Conservation (phyloP, 2,113 vertebrate species). For the Parus major region DNA sequence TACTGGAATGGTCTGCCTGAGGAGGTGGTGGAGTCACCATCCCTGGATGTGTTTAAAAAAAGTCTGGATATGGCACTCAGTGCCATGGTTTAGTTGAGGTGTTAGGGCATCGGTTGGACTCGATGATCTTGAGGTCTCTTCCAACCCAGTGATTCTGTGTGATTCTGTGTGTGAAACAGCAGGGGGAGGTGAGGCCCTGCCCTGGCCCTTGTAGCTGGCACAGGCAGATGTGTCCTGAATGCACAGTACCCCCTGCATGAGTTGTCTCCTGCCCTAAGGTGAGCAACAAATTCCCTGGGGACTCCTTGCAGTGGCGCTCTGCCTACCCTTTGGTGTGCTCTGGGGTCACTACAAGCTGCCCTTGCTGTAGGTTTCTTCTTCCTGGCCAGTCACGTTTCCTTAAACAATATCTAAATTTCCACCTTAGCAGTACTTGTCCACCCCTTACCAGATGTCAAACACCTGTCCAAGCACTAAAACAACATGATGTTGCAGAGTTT, state of each 20-base stretch:
- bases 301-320: accelerated
- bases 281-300: not conserved
- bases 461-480: not conserved
- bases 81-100: too few relatives aligned
- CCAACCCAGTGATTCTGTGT: too few relatives aligned
- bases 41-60: too few relatives aligned
- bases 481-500: not conserved
- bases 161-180: not conserved
- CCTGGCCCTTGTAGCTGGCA: not conserved
- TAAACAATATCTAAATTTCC: not conserved
- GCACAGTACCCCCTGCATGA: accelerated
- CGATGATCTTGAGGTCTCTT: too few relatives aligned
- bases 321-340: accelerated
- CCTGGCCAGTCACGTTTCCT: not conserved
- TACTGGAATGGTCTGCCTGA: too few relatives aligned
- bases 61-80: too few relatives aligned
- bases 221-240: not conserved
- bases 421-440: not conserved
- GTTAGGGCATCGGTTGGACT: too few relatives aligned
- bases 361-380: not conserved
- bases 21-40: too few relatives aligned
- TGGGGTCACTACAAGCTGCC: not conserved
- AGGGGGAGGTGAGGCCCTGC: not conserved
- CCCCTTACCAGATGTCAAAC: not conserved
- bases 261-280: not conserved